Base-by-base conservation (phyloP, 1,140 invertebrate species). In the Phocides pigmalion region DNA sequence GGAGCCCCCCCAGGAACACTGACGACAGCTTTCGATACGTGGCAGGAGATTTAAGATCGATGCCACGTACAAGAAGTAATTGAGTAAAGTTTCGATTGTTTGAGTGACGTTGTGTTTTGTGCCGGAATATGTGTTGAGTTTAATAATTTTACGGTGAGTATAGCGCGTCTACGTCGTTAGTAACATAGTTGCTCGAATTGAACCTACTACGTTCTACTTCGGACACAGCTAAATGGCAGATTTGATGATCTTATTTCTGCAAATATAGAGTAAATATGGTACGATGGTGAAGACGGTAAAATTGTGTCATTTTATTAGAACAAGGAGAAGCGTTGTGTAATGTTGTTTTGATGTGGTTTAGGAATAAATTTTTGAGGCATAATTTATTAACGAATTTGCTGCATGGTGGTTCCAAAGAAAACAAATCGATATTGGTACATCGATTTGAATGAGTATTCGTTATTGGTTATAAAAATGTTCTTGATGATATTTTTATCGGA, bases 1-100 rank as follows among this genome's bases (percentile, higher is more conserved):
- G 16, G 87, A 90, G 44, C 82, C 89, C 35, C 90, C 90, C 1
- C 79, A 79, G 53, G 74, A 83, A 56, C 85, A 89, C 77, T 90
- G 86, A 90, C 87, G 79, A 41, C 70, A 79, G 70, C 63, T 90
- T 39, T 89, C 88, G 58, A 86, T 90, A 79, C 84, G 86, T 80
- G 88, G 88, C 72, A 76, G 88, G 35, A 63, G 88, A 54, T 68
- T 90, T 9, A 71, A 78, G 59, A 86, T 88, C 58, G 82, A 86
- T 22, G 85, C 79, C 71, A 89, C 81, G 81, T 80, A 70, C 39
- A 67, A 66, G 19, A 56, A 66, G 62, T 70, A 68, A 32, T 16
- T 17, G 8, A 35, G 32, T 5, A 32, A 17, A 12, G 46, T 59
- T 39, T 39, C 35, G 35, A 44, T 61, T 20, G 28, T 35, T 61